phyloP scores from a whole-genome alignment of 2,797 vertebrate species.

The Ctenopoma multispine region DNA sequence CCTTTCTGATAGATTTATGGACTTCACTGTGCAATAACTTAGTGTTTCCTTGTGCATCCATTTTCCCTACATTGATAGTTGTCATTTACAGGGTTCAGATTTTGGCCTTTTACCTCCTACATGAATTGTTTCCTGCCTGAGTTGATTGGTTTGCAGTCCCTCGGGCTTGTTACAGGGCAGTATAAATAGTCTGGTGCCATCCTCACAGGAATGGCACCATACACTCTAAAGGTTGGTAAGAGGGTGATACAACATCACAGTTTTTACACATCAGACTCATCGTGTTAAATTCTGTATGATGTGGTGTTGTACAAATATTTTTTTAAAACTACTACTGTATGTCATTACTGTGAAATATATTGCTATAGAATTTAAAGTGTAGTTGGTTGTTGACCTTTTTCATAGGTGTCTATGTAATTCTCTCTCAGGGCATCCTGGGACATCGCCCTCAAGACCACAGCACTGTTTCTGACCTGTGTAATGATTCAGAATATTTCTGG shows the following conservation, averaged over 20 bases:
- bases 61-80: constrained; percentile 78
- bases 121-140: constrained; percentile 47
- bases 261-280: too few relatives aligned
- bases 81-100: constrained; percentile 69
- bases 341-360: too few relatives aligned
- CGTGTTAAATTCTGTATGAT: not conserved
- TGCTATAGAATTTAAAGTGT: too few relatives aligned
- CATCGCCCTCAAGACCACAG: too few relatives aligned
- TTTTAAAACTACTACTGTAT: too few relatives aligned
- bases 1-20: constrained; percentile 85
- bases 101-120: constrained; percentile 57
- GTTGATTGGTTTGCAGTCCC: constrained; percentile 64
- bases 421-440: too few relatives aligned
- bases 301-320: too few relatives aligned
- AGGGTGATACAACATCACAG: not conserved
- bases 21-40: constrained; percentile 79
- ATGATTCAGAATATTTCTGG: too few relatives aligned
- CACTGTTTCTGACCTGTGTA: too few relatives aligned
- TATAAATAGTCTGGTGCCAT: constrained; percentile 27
- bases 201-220: constrained; percentile 22
- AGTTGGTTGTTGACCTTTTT: too few relatives aligned
- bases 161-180: constrained; percentile 27
- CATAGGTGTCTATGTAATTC: too few relatives aligned
- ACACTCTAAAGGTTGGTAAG: constrained; percentile 11
- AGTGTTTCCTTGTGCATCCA: constrained; percentile 73